These are phyloP conservation scores for Pocillopora grandis DNA, from an alignment of 92 coral and sea anemone genomes.

Conservation along the genomic window DNA sequence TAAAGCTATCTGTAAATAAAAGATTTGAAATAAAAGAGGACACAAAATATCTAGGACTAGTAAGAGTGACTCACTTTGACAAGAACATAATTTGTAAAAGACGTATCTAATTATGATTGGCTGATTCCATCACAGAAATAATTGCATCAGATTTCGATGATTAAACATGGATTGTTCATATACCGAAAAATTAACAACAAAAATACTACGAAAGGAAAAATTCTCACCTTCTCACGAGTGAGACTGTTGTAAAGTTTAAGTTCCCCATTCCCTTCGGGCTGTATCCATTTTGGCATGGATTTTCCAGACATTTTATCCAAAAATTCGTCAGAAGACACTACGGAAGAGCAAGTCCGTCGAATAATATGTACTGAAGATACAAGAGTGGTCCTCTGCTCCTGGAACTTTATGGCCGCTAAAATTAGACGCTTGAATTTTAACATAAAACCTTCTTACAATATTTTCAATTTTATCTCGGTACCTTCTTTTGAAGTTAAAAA, in stretches of 20 bases:
- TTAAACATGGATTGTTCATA: neutral
- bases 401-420: constrained; percentile 2
- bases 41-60: neutral
- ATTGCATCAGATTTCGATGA: constrained; percentile 12
- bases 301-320: constrained; percentile 60
- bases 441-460: constrained; percentile 18
- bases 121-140: neutral
- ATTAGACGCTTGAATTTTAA: constrained; percentile 22
- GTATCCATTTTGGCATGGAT: constrained; percentile 78
- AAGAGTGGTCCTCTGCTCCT: neutral
- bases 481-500: neutral
- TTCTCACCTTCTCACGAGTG: constrained; percentile 92
- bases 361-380: neutral
- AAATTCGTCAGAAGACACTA: constrained; percentile 15
- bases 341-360: constrained; percentile 21
- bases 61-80: too few relatives aligned
- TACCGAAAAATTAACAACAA: neutral
- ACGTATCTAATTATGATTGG: constrained; percentile 24
- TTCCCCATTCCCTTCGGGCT: constrained; percentile 93
- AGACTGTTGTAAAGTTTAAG: constrained; percentile 91
- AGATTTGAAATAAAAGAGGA: too few relatives aligned
- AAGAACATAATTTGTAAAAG: neutral
- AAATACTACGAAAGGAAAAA: neutral
- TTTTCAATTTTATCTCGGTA: neutral
- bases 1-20: too few relatives aligned